These are phyloP conservation scores for Oryzias melastigma DNA, from an alignment of 2,113 vertebrate species.

Conservation along the genomic window DNA sequence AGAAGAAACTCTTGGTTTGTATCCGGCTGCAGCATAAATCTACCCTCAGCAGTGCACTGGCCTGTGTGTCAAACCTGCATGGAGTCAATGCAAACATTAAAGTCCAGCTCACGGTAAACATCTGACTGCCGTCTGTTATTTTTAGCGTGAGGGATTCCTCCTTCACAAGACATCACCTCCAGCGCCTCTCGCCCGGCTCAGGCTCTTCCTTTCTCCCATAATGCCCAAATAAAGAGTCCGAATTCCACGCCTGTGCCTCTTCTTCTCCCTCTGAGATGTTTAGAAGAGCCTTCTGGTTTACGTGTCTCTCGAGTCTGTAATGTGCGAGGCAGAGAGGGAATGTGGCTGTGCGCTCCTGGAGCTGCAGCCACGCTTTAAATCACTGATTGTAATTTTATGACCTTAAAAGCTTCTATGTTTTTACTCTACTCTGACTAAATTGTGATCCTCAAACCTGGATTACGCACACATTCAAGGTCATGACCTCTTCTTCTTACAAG, in stretches of 20 bases:
- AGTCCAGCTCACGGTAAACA: slow-evolving; percentile 25
- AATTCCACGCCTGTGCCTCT: slow-evolving; percentile 70
- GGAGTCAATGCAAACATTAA: slow-evolving; percentile 27
- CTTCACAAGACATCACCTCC: slow-evolving; percentile 42
- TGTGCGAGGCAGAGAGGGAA: slow-evolving; percentile 28
- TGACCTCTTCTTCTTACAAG: too few relatives aligned
- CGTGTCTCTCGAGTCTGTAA: slow-evolving; percentile 5
- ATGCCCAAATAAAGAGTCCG: slow-evolving; percentile 85
- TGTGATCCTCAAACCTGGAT: too few relatives aligned
- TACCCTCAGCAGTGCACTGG: slow-evolving; percentile 14
- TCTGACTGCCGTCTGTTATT: slow-evolving; percentile 33
- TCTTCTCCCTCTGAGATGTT: slow-evolving; percentile 73
- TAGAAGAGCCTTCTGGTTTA: slow-evolving; percentile 63
- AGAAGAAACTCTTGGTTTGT: too few relatives aligned
- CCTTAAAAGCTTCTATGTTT: too few relatives aligned
- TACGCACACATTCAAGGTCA: too few relatives aligned
- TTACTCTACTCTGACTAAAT: too few relatives aligned
- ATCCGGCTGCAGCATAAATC: background rate
- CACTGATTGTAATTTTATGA: too few relatives aligned
- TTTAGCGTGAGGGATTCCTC: slow-evolving; percentile 60
- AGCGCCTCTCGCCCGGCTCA: slow-evolving; percentile 14
- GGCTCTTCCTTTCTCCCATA: slow-evolving; percentile 53
- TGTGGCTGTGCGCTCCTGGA: slow-evolving; percentile 7
- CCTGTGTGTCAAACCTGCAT: background rate
- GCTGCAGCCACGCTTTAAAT: background rate